Base-by-base conservation (phyloP, 2,797 vertebrate species). In the Xenentodon cancila region DNA sequence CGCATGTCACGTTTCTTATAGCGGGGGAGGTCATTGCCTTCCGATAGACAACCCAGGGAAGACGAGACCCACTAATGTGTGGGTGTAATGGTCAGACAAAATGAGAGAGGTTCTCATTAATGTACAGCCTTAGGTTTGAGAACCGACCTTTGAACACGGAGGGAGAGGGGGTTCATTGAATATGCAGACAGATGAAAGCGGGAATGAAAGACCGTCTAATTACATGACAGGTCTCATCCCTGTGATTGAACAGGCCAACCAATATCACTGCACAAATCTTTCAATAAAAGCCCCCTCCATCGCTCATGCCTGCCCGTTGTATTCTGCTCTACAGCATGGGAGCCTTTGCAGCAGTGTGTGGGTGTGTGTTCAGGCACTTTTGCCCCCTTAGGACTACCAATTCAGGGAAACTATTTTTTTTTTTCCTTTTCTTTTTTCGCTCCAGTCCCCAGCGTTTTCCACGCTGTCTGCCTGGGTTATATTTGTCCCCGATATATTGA, bases 181-280 rank as follows among this genome's bases (percentile, higher is more conserved):
- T 72, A 73, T 80, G 77, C 75, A 76, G 68, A 73, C n/a, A 30
- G 56, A 69, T 34, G 43, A 57, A 59, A 48, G 64, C 5, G 34
- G 50, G 75, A 81, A 74, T 77, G 68, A 87, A 85, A 85, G 80
- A 82, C 65, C 74, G 75, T 86, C 81, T 88, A 86, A 88, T 91
- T 85, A 88, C 84, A 85, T 77, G 79, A 86, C 81, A 72, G 81
- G 75, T 77, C 82, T 82, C 73, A 81, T 83, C 64, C 25, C 9
- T 43, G 72, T 76, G 82, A 86, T 84, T 84, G 80, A 88, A 85
- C 73, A 75, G 72, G 70, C 53, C 60, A 51, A 32, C 67, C 60
- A 66, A 81, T 85, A 81, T 84, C 65, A 72, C 66, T 71, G 64
- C 62, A 72, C 75, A 79, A 71, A 82, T 68, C 71, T 71, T 77